Evolutionary conservation across 2,797 vertebrate genomes (phyloP).

Genomic region (Tragelaphus eurycerus): DNA sequence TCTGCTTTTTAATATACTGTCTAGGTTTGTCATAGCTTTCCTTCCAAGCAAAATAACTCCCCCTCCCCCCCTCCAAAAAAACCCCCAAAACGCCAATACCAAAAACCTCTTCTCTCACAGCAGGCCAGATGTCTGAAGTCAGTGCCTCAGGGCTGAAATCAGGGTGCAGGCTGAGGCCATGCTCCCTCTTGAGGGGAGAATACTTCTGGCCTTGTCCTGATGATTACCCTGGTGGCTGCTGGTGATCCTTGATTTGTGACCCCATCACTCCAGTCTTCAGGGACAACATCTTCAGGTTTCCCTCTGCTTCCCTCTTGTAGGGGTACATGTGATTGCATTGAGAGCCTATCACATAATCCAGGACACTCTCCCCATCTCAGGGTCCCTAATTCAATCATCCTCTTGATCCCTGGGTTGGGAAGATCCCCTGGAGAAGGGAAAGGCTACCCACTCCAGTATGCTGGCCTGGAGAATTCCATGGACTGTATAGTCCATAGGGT

Average conservation of each 20-base stretch:
- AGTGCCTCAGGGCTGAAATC: not conserved
- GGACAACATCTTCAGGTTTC: not conserved
- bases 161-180: accelerated
- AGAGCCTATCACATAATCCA: not conserved
- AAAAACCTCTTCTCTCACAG: not conserved
- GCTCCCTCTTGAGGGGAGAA: no score
- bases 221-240: not conserved
- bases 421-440: not conserved
- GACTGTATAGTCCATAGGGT: not conserved
- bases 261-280: accelerated
- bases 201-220: not conserved
- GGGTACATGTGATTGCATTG: not conserved
- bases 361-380: not conserved
- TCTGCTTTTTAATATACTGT: not conserved
- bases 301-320: not conserved
- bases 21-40: not conserved
- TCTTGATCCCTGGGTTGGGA: not conserved
- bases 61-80: accelerated
- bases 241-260: not conserved
- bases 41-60: not conserved
- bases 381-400: not conserved
- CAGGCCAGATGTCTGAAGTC: not conserved
- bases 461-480: not conserved
- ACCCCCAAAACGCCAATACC: not conserved
- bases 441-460: not conserved